phyloP scores from a whole-genome alignment of 2,113 vertebrate species.

The Pleuronectes platessa region DNA sequence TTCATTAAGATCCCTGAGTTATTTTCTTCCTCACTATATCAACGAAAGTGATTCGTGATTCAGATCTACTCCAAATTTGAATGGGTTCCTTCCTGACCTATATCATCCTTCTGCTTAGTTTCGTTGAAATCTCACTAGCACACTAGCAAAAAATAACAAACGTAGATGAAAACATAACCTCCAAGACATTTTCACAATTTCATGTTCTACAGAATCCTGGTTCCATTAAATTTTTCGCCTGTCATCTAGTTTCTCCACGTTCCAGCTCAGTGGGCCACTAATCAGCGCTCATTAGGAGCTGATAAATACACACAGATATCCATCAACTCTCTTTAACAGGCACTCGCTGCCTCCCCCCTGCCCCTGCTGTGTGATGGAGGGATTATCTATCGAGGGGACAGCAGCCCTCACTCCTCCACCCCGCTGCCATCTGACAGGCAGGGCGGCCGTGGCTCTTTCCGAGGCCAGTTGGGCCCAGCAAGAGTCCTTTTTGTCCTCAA shows the following conservation, averaged over 20 bases:
- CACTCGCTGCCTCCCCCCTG: conserved; percentile 10
- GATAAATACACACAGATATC: conserved; percentile 84
- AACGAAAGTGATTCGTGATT: too few species aligned
- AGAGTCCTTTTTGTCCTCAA: conserved; percentile 78
- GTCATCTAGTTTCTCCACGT: not conserved
- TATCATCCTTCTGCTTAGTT: too few species aligned
- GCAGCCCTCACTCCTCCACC: conserved; percentile 60
- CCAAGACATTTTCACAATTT: not conserved
- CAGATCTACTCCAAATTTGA: too few species aligned
- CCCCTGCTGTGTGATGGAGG: conserved; percentile 58
- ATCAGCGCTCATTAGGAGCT: conserved; percentile 85
- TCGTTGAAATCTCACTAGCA: too few species aligned
- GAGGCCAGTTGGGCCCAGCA: conserved; percentile 89
- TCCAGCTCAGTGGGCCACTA: conserved; percentile 62
- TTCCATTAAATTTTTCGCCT: not conserved
- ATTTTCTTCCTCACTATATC: too few species aligned
- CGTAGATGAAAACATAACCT: too few species aligned
- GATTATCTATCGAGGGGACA: conserved; percentile 69
- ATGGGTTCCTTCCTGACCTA: too few species aligned
- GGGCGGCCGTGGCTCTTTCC: conserved; percentile 83
- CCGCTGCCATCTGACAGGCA: conserved; percentile 78
- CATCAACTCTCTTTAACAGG: conserved; percentile 72
- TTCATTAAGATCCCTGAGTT: too few species aligned
- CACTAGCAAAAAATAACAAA: too few species aligned
- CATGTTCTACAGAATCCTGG: not conserved